Evolutionary conservation across 37 sponge, comb jelly and placozoan species (phyloP), one percentile per base, ranked within the genome.

Genomic region (Theonella swinhoei): DNA sequence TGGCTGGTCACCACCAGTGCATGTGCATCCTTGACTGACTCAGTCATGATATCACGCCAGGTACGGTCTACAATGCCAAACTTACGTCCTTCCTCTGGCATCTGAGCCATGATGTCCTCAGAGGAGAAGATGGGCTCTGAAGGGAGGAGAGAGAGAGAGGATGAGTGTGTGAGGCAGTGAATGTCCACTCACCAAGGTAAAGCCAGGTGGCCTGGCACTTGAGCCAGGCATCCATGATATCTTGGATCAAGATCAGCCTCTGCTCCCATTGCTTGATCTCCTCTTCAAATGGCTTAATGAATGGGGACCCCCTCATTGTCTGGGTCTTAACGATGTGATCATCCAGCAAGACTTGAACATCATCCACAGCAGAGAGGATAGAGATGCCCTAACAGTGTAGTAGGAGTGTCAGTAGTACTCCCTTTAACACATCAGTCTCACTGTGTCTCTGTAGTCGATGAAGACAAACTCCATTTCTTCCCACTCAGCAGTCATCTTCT

Each of bases 71-170:
- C 96, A 71, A 95, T 89, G 9, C 94, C 88, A 85, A 98, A 98
- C 93, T 98, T 98, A 40, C 94, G 68, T 5, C 96, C 96, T 78
- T 98, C 99, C 84, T 95, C 96, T 35, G 99, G 99, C 98, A 98
- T 98, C 89, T 98, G 98, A 39, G 94, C 94, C 87, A 93, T 90
- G 86, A 98, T 98, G 84, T 98, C 99, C 77, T 93, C 94, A 33
- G 96, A 93, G 3, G 89, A 88, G 89, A 98, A 98, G 64, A 98
- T 98, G 43, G 99, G 99, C 81, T 98, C 99, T 86, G 42, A 60
- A 69, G 58, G 61, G n/a, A 80, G 30, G 30, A 23, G 5, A 23
- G 30, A 20, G 71, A 34, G 22, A 70, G 30, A 33, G 32, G 22
- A 9, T 70, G n/a, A 58, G 11, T 20, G 60, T 19, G 11, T 20